phyloP scores from a whole-genome alignment of 2,888 invertebrate genomes.

The Molorchus minor region DNA sequence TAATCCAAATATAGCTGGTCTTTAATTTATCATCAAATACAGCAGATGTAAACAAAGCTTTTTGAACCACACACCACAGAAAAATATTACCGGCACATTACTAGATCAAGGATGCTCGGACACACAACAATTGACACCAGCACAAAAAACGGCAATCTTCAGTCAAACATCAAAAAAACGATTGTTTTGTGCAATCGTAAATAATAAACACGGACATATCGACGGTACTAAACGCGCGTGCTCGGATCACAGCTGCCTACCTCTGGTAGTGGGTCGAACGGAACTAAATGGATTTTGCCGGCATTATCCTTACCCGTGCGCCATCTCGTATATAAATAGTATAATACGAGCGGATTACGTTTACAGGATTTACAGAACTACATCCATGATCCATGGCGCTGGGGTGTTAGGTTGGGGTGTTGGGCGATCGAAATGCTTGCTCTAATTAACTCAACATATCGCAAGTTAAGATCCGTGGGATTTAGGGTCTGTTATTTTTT shows the following conservation, averaged over 20 bases:
- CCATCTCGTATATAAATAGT: slow-evolving; percentile 30
- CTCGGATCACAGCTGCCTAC: slow-evolving; percentile 39
- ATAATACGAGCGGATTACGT: slow-evolving; percentile 1
- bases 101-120: neutral
- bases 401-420: too few relatives aligned
- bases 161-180: slow-evolving; percentile 20
- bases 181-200: slow-evolving; percentile 30
- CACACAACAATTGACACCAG: neutral
- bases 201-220: slow-evolving; percentile 47
- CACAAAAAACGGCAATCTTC: slow-evolving; percentile 17
- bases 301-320: slow-evolving; percentile 16
- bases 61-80: slow-evolving; percentile 9
- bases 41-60: slow-evolving; percentile 33
- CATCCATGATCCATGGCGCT: too few relatives aligned
- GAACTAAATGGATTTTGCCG: slow-evolving; percentile 33
- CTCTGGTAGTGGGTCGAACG: slow-evolving; percentile 35
- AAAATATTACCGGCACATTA: slow-evolving; percentile 4
- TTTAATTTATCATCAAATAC: slow-evolving; percentile 21
- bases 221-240: slow-evolving; percentile 50
- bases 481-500: too few relatives aligned
- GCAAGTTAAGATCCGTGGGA: too few relatives aligned
- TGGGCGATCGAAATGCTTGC: too few relatives aligned
- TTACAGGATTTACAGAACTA: too few relatives aligned
- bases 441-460: too few relatives aligned
- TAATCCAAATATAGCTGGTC: slow-evolving; percentile 20